A percentile compares a stretch with the other conserved stretches of the same genome.
phyloP scores from a whole-genome alignment of 53 echinoderm and acorn worm genomes.

The Zoroaster sp. region DNA sequence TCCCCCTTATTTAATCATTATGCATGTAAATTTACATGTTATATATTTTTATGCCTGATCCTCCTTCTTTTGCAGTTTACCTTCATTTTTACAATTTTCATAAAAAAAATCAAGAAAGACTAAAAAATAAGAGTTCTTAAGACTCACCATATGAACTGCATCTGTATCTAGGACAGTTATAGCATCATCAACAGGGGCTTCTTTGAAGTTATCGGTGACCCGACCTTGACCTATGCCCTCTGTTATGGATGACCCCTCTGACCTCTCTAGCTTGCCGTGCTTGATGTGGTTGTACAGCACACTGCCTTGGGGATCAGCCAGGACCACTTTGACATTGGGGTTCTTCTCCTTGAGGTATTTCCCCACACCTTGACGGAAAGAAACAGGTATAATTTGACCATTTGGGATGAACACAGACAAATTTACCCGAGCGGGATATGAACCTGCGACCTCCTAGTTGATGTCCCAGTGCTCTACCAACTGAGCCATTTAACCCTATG shows the following conservation, averaged over 20 bases:
- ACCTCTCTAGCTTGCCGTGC: constrained; percentile 86
- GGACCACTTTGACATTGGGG: constrained; percentile 69
- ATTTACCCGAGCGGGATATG: neutral
- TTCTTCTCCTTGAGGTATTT: constrained; percentile 88
- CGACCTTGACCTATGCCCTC: constrained; percentile 99
- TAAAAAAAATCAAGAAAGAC: no score
- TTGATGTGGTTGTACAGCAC: constrained; percentile 94
- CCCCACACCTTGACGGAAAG: constrained; percentile 70
- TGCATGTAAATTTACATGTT: no score
- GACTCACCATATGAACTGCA: constrained; percentile 87
- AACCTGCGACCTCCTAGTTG: no score
- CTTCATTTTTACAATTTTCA: no score
- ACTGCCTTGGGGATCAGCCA: constrained; percentile 94
- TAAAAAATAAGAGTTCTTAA: neutral
- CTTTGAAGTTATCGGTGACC: constrained; percentile 87
- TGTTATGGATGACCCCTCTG: constrained; percentile 86
- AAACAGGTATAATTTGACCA: no score
- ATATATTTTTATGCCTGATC: no score
- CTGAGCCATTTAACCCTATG: no score
- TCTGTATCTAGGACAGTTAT: constrained; percentile 76
- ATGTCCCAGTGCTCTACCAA: no score
- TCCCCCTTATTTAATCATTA: no score
- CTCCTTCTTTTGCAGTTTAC: no score
- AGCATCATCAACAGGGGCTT: constrained; percentile 91
- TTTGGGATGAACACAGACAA: no score